Percentiles rank a stretch among this genome's conserved stretches.
Conservation (phyloP, 2,113 vertebrate species). For the Eulemur rufifrons region DNA sequence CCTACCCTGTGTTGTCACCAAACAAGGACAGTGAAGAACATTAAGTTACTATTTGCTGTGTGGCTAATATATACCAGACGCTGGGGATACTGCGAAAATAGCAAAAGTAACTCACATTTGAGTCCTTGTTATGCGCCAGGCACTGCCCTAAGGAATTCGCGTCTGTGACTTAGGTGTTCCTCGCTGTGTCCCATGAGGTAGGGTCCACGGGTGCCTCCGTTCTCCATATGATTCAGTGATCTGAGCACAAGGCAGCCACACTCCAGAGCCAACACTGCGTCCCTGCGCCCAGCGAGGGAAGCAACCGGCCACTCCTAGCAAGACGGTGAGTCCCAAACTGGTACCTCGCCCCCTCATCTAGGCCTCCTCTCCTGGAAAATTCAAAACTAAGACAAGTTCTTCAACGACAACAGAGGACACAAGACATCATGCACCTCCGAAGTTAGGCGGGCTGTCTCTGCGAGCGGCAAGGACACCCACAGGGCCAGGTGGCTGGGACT, state of each 20-base stretch:
- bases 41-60: background rate
- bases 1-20: background rate
- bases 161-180: background rate
- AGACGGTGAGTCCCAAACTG: background rate
- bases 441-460: background rate
- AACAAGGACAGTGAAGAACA: background rate
- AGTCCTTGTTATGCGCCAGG: background rate
- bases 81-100: background rate
- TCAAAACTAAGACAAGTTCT: background rate
- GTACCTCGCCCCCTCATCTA: background rate
- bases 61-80: rapidly evolving
- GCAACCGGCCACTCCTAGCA: rapidly evolving
- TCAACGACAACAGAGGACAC: background rate
- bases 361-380: background rate
- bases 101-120: background rate
- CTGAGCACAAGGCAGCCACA: background rate
- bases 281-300: background rate
- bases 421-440: background rate
- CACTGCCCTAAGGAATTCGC: background rate
- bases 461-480: background rate
- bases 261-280: background rate
- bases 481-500: rapidly evolving
- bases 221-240: rapidly evolving
- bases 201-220: rapidly evolving
- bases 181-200: rapidly evolving